A percentile compares a stretch with the other conserved stretches of the same genome.
phyloP scores from a whole-genome alignment of 1,140 invertebrate species.

The Scaptomyza graminum region DNA sequence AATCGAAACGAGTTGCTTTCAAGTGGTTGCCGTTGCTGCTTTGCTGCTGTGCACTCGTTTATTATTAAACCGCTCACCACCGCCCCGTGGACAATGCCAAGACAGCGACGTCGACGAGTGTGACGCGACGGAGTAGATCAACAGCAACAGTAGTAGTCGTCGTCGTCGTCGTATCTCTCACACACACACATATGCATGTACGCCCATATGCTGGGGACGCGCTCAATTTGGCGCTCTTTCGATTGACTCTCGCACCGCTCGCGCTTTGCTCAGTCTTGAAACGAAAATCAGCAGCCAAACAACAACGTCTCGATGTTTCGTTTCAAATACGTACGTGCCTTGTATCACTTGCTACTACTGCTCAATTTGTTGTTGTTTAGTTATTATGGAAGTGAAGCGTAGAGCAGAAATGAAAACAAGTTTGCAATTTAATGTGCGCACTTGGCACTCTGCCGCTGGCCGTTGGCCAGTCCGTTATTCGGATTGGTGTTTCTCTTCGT shows the following conservation, averaged over 20 bases:
- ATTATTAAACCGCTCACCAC: constrained; percentile 69
- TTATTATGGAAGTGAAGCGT: constrained; percentile 61
- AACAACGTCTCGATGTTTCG: constrained; percentile 56
- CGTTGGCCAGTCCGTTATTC: constrained; percentile 50
- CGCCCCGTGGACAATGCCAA: constrained; percentile 56
- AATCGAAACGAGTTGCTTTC: constrained; percentile 83
- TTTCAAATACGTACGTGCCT: constrained; percentile 69
- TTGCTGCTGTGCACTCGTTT: constrained; percentile 75
- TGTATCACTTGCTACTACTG: constrained; percentile 64
- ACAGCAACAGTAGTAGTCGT: constrained; percentile 21
- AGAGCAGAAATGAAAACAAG: constrained; percentile 75
- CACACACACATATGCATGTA: constrained; percentile 19
- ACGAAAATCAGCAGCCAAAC: constrained; percentile 34
- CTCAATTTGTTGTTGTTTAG: constrained; percentile 34
- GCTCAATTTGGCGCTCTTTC: constrained; percentile 35
- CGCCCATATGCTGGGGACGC: constrained; percentile 7
- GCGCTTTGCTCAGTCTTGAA: constrained; percentile 32
- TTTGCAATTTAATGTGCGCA: constrained; percentile 82
- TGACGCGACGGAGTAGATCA: constrained; percentile 63
- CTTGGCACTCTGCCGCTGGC: constrained; percentile 63
- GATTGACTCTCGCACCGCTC: constrained; percentile 28
- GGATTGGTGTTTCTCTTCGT: constrained; percentile 45
- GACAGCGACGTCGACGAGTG: constrained; percentile 53
- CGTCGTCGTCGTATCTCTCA: constrained; percentile 34
- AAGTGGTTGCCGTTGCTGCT: constrained; percentile 76